Evolutionary conservation across 2,797 vertebrate species (phyloP), one percentile per base, ranked within the genome.

Genomic region (Alcedo quadribrachys): DNA sequence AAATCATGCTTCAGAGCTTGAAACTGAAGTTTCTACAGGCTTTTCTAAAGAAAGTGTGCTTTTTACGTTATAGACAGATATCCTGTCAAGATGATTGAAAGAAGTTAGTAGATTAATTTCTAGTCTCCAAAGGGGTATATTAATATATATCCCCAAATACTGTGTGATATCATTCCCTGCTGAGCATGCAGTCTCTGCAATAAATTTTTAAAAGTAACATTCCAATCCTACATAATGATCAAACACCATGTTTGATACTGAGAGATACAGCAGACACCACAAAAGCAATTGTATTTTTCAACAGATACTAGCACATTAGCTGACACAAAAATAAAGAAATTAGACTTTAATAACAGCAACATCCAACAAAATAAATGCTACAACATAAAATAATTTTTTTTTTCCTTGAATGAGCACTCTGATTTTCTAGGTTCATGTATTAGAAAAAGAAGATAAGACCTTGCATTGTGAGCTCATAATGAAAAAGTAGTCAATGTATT

Each of bases 261-360:
- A 63, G 42, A 73, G 33, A 63, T 19, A 65, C 5, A 60, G 40
- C 19, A 55, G 33, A 54, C 40, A 51, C 37, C 46, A 50, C 15
- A 81, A 91, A 94, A 81, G 12, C 30, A 65, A 81, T 48, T 71
- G 58, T 32, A 28, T 73, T 83, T 90, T 88, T 70, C 78, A 78
- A 61, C 28, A 58, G 33, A 84, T 67, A 53, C 71, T 74, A 74
- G 24, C 25, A 48, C 28, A 77, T 62, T 45, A 70, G 66, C 25
- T 66, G 43, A 30, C 20, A 68, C 3, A 4, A 68, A 62, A 81
- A 82, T 45, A 82, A 78, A 85, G 28, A 81, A 66, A 74, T 58
- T 61, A 74, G 40, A 74, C 32, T 43, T n/a, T 8, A 65, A 27
- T 46, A 79, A 57, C 51, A 90, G 30, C 7, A 37, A 13, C 43